phyloP scores from a whole-genome alignment of 1,140 invertebrate species.

The Ceratoteleas bidentatus region DNA sequence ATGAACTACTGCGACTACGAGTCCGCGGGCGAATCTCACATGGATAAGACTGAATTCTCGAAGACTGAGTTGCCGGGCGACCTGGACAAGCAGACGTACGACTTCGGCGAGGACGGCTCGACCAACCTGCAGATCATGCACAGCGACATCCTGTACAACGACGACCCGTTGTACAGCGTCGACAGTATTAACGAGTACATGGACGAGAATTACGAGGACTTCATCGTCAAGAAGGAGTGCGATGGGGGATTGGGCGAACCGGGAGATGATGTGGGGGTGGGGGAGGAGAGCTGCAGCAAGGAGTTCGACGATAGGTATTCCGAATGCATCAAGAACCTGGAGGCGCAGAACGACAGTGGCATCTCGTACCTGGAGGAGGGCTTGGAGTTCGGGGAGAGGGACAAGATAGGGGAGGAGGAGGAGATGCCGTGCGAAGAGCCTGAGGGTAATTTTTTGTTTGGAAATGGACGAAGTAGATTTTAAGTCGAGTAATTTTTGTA shows the following conservation, averaged over 20 bases:
- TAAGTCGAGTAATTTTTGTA: no score
- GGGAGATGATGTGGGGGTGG: neutral
- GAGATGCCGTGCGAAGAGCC: neutral
- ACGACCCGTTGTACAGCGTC: constrained; percentile 50
- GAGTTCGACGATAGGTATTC: constrained; percentile 54
- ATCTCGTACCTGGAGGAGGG: constrained; percentile 13
- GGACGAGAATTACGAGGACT: constrained; percentile 50
- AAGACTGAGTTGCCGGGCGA: constrained; percentile 65
- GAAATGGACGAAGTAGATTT: no score
- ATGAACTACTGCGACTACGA: constrained; percentile 66
- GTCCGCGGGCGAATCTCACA: constrained; percentile 50
- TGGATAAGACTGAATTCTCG: constrained; percentile 69
- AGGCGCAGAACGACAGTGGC: constrained; percentile 17
- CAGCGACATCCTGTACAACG: constrained; percentile 56
- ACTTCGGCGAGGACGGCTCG: constrained; percentile 25
- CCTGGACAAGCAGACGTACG: constrained; percentile 15
- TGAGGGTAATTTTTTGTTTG: constrained; percentile 9
- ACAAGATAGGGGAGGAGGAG: constrained; percentile 8
- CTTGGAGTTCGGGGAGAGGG: constrained; percentile 7
- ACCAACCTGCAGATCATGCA: constrained; percentile 57
- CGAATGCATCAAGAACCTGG: constrained; percentile 56
- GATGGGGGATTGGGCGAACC: constrained; percentile 1
- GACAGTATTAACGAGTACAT: constrained; percentile 61
- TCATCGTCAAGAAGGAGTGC: constrained; percentile 12
- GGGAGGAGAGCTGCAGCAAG: constrained; percentile 18